Conservation (phyloP, 1,140 invertebrate genomes). For the Argopecten irradians region DNA sequence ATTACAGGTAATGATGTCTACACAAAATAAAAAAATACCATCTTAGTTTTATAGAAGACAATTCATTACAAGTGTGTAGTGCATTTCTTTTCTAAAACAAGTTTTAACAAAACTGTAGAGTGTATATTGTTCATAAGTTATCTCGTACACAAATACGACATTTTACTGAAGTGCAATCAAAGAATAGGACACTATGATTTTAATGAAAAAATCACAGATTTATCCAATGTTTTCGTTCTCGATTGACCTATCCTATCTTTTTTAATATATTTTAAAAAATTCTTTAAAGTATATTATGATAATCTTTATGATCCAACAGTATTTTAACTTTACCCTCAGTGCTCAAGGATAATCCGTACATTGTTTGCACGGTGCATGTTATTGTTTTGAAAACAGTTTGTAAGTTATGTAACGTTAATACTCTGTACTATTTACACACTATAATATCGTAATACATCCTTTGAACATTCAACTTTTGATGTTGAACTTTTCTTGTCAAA, state of each 20-base stretch:
- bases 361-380: background rate
- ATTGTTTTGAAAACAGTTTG: background rate
- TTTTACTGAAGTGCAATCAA: too few relatives aligned
- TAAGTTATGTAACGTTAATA: background rate
- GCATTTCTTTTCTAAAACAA: too few relatives aligned
- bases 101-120: too few relatives aligned
- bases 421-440: background rate
- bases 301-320: background rate
- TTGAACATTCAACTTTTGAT: conserved; percentile 3
- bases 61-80: too few relatives aligned
- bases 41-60: too few relatives aligned
- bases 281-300: background rate
- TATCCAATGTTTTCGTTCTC: too few relatives aligned
- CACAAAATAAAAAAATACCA: too few relatives aligned
- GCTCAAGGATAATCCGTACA: background rate
- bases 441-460: background rate
- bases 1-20: too few relatives aligned
- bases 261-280: background rate
- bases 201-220: too few relatives aligned
- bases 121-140: too few relatives aligned
- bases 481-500: background rate
- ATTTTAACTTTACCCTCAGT: background rate
- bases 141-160: too few relatives aligned
- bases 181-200: too few relatives aligned
- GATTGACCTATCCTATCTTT: background rate